Evolutionary conservation across 2,797 vertebrate species (phyloP).

Genomic region (Myiotriccus ornatus): DNA sequence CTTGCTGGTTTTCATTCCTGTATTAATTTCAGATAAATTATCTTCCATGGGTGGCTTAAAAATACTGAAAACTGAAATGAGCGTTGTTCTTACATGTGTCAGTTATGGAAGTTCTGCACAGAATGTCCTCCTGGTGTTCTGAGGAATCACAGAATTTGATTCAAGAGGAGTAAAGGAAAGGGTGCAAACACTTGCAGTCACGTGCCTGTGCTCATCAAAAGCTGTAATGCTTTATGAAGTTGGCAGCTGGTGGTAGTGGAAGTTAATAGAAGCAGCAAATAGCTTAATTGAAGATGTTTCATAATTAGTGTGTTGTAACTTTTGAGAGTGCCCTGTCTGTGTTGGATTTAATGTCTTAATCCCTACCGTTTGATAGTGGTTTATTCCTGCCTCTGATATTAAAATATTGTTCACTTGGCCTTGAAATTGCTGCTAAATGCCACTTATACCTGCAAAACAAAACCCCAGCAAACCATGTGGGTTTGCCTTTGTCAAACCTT

Average conservation of each 20-base stretch:
- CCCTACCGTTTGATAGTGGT: slow-evolving; percentile 36
- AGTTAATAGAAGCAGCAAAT: slow-evolving; percentile 61
- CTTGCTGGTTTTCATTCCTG: neutral
- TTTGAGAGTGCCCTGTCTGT: slow-evolving; percentile 11
- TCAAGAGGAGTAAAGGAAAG: neutral
- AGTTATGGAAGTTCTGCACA: neutral
- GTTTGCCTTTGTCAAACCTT: neutral
- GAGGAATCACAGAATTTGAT: neutral
- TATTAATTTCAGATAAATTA: neutral
- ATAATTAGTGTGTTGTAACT: slow-evolving; percentile 60
- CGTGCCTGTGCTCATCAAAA: neutral
- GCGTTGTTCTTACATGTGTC: fast-evolving
- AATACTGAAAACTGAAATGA: neutral
- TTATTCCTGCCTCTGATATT: neutral
- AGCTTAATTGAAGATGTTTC: slow-evolving; percentile 65
- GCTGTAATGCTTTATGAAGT: slow-evolving; percentile 9
- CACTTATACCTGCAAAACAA: neutral
- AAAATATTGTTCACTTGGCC: neutral
- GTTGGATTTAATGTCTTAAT: slow-evolving; percentile 52
- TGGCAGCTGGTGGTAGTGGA: slow-evolving; percentile 52
- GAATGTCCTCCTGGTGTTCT: neutral
- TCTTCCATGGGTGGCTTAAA: neutral
- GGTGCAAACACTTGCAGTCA: neutral
- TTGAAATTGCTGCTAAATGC: neutral
- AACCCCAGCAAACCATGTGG: neutral